These are phyloP conservation scores for Leptopilina myrica DNA, from an alignment of 2,888 invertebrate species.

Conservation along the genomic window DNA sequence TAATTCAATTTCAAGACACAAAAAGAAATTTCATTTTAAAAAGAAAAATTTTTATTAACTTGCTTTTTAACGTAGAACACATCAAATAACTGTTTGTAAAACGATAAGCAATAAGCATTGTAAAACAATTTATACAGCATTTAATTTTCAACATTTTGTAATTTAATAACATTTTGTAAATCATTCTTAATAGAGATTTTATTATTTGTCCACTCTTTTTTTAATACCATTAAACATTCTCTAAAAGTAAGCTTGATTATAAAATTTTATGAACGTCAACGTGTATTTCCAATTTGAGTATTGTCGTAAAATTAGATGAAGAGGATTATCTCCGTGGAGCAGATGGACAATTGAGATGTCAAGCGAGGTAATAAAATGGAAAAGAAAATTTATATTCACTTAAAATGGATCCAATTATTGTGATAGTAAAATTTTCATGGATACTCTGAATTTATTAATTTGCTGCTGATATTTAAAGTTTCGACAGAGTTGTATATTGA, in stretches of 20 bases:
- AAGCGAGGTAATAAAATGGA: not conserved
- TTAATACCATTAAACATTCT: not conserved
- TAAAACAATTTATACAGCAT: too few species aligned
- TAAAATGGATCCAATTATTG: not conserved
- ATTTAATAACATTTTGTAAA: too few species aligned
- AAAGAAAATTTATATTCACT: conserved; percentile 7
- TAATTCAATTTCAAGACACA: not conserved
- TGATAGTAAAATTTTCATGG: conserved; percentile 2
- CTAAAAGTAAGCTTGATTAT: not conserved
- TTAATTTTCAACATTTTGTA: too few species aligned
- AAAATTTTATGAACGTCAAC: not conserved
- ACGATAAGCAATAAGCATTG: too few species aligned
- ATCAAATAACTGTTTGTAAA: too few species aligned
- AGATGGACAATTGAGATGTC: not conserved
- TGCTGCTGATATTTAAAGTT: not conserved
- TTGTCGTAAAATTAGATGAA: conserved; percentile 15
- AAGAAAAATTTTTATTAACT: too few species aligned
- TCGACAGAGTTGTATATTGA: too few species aligned
- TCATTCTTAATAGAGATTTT: too few species aligned
- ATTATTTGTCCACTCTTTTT: not conserved
- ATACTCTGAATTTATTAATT: not conserved
- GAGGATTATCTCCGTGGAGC: not conserved
- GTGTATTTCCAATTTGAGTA: not conserved
- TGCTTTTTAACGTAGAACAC: too few species aligned
- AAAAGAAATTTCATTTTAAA: not conserved